Percentiles rank a stretch among this genome's conserved stretches.
Conservation (phyloP, 2,888 invertebrate genomes). For the Drosophila meridiana region DNA sequence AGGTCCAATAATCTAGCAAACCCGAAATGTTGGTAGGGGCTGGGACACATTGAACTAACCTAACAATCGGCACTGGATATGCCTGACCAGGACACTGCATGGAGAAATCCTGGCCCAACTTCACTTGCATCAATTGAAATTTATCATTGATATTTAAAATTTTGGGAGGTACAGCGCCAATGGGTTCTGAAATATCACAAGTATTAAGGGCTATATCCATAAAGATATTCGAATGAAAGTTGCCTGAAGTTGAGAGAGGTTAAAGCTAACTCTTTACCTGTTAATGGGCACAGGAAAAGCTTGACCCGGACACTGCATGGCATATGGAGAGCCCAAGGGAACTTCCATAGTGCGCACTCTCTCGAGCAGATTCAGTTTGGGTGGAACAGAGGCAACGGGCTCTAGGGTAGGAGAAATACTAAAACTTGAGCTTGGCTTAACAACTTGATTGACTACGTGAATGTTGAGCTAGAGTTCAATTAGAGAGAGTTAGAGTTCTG, state of each 20-base stretch:
- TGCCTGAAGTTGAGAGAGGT: conserved; percentile 91
- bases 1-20: background rate
- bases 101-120: conserved; percentile 86
- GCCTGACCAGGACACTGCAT: conserved; percentile 91
- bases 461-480: conserved; percentile 50
- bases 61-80: conserved; percentile 90
- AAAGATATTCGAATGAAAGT: conserved; percentile 57
- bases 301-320: conserved; percentile 91
- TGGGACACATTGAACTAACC: conserved; percentile 82
- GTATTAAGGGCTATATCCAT: background rate
- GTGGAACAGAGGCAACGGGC: conserved; percentile 86
- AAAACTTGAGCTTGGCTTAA: background rate
- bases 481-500: background rate
- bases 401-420: conserved; percentile 75
- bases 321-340: conserved; percentile 86
- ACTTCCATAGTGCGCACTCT: conserved; percentile 86
- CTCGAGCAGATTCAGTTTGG: conserved; percentile 90
- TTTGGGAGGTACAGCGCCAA: conserved; percentile 87
- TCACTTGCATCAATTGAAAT: conserved; percentile 77
- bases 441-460: conserved; percentile 52
- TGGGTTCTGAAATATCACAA: conserved; percentile 83
- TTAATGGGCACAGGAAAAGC: conserved; percentile 89
- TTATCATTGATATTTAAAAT: conserved; percentile 86
- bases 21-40: conserved; percentile 36
- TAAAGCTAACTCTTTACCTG: conserved; percentile 86